These are phyloP conservation scores for Anguilla obscura DNA, from an alignment of 2,797 vertebrate species.

Conservation along the genomic window DNA sequence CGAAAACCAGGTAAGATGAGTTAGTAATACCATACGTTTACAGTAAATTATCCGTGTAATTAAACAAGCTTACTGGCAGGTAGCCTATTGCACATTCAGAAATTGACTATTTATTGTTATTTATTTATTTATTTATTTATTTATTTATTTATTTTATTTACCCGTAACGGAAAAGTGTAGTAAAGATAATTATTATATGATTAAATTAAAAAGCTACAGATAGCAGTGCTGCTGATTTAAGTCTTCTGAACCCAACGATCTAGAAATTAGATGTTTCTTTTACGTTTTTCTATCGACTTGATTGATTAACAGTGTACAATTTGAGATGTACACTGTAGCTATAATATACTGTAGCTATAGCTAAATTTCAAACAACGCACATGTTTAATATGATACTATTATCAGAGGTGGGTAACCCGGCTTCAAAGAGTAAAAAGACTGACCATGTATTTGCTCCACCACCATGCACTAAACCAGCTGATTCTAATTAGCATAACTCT, in stretches of 20 bases:
- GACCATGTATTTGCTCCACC: too few species aligned
- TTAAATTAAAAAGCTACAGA: not conserved
- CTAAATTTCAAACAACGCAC: not conserved
- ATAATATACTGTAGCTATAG: not conserved
- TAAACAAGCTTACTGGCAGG: too few species aligned
- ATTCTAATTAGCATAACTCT: too few species aligned
- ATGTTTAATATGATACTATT: not conserved
- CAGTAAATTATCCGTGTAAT: too few species aligned
- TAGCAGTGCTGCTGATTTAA: not conserved
- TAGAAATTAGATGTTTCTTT: not conserved
- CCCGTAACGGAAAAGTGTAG: not conserved
- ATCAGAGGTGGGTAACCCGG: too few species aligned
- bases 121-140: too few species aligned
- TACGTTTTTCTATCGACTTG: not conserved
- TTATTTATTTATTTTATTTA: too few species aligned
- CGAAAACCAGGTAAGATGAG: not conserved
- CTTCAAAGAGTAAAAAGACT: too few species aligned
- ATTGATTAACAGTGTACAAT: not conserved
- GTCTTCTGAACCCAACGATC: not conserved
- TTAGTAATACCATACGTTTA: not conserved
- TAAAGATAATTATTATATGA: not conserved
- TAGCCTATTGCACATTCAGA: too few species aligned
- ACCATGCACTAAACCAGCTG: too few species aligned
- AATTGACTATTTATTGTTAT: too few species aligned
- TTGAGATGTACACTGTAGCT: too few species aligned